Evolutionary conservation across 2,888 invertebrate species (phyloP), one percentile per base, ranked within the genome.

Genomic region (Scaptodrosophila latifasciaeformis): DNA sequence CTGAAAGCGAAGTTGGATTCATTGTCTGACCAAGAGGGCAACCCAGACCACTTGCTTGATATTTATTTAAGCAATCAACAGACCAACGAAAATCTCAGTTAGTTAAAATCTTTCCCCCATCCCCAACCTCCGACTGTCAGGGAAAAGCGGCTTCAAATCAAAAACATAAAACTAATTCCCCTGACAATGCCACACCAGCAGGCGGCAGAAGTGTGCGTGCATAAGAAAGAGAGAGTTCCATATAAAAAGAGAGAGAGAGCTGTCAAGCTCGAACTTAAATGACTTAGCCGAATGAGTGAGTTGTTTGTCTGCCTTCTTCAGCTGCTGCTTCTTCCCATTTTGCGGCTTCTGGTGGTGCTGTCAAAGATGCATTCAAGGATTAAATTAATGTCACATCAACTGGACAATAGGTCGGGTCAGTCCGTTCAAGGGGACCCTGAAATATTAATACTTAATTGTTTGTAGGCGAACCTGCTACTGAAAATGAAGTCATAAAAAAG

Each of bases 351-450:
- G 62, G 54, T 66, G 56, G 59, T 63, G 62, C 68, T 72, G 79
- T 79, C 79, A 79, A 76, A 76, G 75, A 76, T 76, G 75, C 75
- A 79, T 76, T 76, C 75, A 76, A 79, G 75, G 79, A 79, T 76
- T 76, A 76, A 76, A 76, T 76, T 76, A 76, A 76, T 76, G 75
- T 76, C 75, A 76, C 66, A 79, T 75, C 75, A 75, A 74, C 65
- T 68, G 72, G 72, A 74, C 72, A 74, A 74, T 75, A 52, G 78
- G 29, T 18, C 44, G 40, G 27, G 45, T 60, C 34, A 37, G 13
- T 17, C 15, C 35, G 43, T n/a, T 10, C 19, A 40, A 15, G 24
- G 48, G 29, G 50, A 42, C 55, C 46, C 35, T 52, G 50, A 59
- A 66, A 70, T 72, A 76, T 66, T 64, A 67, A 65, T 77, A 79